A percentile compares a stretch with the other conserved stretches of the same genome.
phyloP scores from a whole-genome alignment of 2,888 invertebrate species.

The Agonopterix arenella region DNA sequence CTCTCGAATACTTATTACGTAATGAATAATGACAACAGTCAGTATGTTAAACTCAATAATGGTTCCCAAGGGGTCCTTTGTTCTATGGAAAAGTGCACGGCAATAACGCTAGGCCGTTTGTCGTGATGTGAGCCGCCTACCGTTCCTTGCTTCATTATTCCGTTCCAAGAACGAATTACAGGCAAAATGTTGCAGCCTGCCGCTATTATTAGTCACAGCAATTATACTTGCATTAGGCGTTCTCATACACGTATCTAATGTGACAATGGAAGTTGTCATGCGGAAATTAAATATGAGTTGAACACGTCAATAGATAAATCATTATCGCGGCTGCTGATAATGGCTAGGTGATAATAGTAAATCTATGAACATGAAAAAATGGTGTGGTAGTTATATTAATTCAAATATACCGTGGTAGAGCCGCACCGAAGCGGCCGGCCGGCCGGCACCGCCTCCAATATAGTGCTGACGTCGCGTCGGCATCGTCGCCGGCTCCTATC shows the following conservation, averaged over 20 bases:
- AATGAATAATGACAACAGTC: conserved; percentile 14
- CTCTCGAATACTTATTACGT: conserved; percentile 1
- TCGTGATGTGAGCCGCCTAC: conserved; percentile 39
- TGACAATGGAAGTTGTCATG: conserved; percentile 3
- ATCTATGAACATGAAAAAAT: too few relatives aligned
- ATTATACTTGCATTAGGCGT: conserved; percentile 13
- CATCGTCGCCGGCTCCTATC: conserved; percentile 15
- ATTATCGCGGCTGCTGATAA: too few relatives aligned
- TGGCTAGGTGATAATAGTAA: too few relatives aligned
- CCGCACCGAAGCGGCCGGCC: neutral
- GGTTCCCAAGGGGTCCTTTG: conserved; percentile 39
- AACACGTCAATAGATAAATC: conserved; percentile 5
- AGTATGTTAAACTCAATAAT: conserved; percentile 24
- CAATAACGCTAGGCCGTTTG: conserved; percentile 27
- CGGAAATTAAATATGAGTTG: conserved; percentile 10
- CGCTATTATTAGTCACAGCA: conserved; percentile 27
- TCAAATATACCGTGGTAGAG: neutral
- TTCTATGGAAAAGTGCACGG: conserved; percentile 31
- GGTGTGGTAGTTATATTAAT: neutral
- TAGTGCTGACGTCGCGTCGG: neutral
- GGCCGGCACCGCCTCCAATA: conserved; percentile 5
- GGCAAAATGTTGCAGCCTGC: conserved; percentile 30
- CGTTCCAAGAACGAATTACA: conserved; percentile 41
- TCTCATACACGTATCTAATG: conserved; percentile 1
- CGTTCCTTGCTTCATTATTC: conserved; percentile 38